Base-by-base conservation (phyloP, 1,140 invertebrate species). In the Adelges cooleyi region DNA sequence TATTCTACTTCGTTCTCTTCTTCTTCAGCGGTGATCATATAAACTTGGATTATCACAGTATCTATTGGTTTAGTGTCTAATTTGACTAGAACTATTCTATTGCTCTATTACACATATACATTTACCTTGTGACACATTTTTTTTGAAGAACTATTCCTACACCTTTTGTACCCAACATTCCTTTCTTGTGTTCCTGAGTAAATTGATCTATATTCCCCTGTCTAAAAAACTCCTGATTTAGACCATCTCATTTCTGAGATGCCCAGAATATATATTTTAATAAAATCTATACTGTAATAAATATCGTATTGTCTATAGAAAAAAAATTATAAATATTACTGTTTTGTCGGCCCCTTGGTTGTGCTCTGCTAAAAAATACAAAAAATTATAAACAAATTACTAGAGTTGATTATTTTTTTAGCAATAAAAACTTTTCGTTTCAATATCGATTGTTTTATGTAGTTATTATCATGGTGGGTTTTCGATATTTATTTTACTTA, bases 31-130 rank as follows among this genome's bases (percentile, higher is more conserved):
- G 71, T 74, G 8, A 72, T 71, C 4, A 71, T 72, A 65, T 74
- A 74, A 10, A 71, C 67, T 65, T 73, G 72, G 36, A 74, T 71
- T 10, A 75, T 68, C 48, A 72, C 72, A 2, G 71, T 69, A 27
- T 66, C 69, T 17, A 36, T 48, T 42, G 52, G 65, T 46, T 62
- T 69, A 13, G 69, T 54, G 5, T 67, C 11, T 17, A 69, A 50
- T 29, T 67, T 29, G 8, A 66, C 51, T 44, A 69, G 25, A 42
- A 71, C 65, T 17, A 69, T 25, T 44, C 70, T 65, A 20, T 69
- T 66, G 15, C 65, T 66, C n/a, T 36, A 29, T 22, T 51, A 38
- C 20, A 65, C 20, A 17, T 38, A 65, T 2, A 23, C 36, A 20
- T 17, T 42, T 29, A 67, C 13, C 15, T n/a, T 22, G 9, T 65